Percentiles rank a stretch among this genome's conserved stretches.
phyloP scores from a whole-genome alignment of 2,888 invertebrate species.

The Ceraclea dissimilis region DNA sequence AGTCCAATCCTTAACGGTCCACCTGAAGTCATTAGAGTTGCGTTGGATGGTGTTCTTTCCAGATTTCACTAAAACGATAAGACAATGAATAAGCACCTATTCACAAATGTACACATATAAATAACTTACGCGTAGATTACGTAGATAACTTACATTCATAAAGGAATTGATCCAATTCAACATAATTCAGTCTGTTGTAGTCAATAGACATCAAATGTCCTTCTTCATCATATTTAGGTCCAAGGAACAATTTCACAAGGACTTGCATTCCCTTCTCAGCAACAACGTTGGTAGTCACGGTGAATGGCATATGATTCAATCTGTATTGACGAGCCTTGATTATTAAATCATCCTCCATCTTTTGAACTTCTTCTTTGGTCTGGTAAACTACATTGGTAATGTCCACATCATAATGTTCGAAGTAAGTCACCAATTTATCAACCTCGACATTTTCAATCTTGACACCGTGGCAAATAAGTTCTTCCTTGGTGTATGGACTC shows the following conservation, averaged over 20 bases:
- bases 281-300: slow-evolving; percentile 51
- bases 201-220: slow-evolving; percentile 46
- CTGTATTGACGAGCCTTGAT: slow-evolving; percentile 58
- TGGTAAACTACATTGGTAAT: slow-evolving; percentile 49
- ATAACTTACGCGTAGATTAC: neutral
- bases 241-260: slow-evolving; percentile 57
- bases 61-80: slow-evolving; percentile 31
- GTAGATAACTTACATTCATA: slow-evolving; percentile 40
- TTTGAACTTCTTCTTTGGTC: slow-evolving; percentile 39
- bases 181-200: slow-evolving; percentile 50
- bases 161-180: slow-evolving; percentile 50
- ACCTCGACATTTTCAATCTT: slow-evolving; percentile 54
- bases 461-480: slow-evolving; percentile 54
- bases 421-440: slow-evolving; percentile 60
- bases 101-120: neutral
- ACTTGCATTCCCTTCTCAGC: slow-evolving; percentile 48
- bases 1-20: slow-evolving; percentile 48
- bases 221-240: slow-evolving; percentile 59
- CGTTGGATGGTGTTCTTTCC: slow-evolving; percentile 47
- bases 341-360: slow-evolving; percentile 34
- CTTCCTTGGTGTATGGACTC: slow-evolving; percentile 52
- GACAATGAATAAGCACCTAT: neutral
- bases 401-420: slow-evolving; percentile 56
- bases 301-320: slow-evolving; percentile 64
- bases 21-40: slow-evolving; percentile 51